These are phyloP conservation scores for Papilio helenus DNA, from an alignment of 1,140 invertebrate genomes.

Conservation along the genomic window DNA sequence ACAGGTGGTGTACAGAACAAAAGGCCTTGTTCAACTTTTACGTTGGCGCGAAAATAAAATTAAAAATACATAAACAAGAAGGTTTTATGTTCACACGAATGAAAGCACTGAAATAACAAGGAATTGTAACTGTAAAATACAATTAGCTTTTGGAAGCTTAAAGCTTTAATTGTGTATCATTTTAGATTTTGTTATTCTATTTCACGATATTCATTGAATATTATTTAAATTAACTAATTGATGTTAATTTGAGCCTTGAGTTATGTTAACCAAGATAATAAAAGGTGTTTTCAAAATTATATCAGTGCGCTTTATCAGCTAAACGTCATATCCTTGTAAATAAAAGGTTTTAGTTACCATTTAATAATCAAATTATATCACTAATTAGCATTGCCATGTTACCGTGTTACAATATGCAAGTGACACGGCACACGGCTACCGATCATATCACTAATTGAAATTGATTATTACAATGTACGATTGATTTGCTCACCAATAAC, in stretches of 20 bases:
- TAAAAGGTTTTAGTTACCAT: background rate
- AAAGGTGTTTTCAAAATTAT: no score
- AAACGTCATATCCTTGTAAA: background rate
- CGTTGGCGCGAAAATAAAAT: constrained; percentile 20
- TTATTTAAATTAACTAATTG: no score
- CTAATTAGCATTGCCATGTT: constrained; percentile 4
- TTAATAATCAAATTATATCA: background rate
- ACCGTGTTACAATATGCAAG: constrained; percentile 8
- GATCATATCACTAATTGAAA: constrained; percentile 28
- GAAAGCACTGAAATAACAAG: background rate
- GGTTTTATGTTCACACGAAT: background rate
- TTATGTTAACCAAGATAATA: no score
- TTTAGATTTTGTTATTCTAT: no score
- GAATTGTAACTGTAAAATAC: background rate
- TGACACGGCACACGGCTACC: background rate
- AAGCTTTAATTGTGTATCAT: no score
- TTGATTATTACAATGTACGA: constrained; percentile 33
- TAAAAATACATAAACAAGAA: constrained; percentile 15
- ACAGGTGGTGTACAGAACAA: constrained; percentile 35
- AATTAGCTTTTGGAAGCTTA: background rate
- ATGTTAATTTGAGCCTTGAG: no score
- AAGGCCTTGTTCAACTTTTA: constrained; percentile 6
- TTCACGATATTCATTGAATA: no score
- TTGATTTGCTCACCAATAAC: constrained; percentile 18
- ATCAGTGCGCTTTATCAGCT: no score